These are phyloP conservation scores for Sebastiscus albofasciatus DNA, from an alignment of 2,797 vertebrate species.

Conservation along the genomic window DNA sequence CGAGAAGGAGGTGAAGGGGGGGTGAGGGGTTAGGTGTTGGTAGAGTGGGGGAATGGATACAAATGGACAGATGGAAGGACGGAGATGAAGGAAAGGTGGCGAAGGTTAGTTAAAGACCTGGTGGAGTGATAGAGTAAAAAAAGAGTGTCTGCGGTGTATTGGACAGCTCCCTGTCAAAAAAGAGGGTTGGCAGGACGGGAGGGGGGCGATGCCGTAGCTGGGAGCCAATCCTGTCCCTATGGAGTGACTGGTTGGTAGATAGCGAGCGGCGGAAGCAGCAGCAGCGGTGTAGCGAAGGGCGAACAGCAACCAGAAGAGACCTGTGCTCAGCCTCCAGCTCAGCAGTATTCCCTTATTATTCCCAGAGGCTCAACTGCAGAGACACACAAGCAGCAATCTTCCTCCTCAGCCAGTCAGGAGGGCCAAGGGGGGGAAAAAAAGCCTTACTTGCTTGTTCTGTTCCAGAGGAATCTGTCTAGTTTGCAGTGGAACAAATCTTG, in stretches of 20 bases:
- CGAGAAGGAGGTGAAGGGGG: conserved; percentile 33
- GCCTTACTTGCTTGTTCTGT: conserved; percentile 45
- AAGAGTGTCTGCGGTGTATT: conserved; percentile 58
- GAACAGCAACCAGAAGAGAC: conserved; percentile 58
- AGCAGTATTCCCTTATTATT: conserved; percentile 76
- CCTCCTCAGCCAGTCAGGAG: conserved; percentile 52
- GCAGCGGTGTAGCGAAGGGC: conserved; percentile 36
- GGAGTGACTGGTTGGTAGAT: conserved; percentile 36
- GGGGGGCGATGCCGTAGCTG: conserved; percentile 55
- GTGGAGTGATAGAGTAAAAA: conserved; percentile 54
- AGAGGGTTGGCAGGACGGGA: conserved; percentile 58
- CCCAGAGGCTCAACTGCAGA: conserved; percentile 70
- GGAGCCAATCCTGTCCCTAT: conserved; percentile 73
- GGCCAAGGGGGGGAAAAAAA: background rate
- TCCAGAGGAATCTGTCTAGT: conserved; percentile 49
- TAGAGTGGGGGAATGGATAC: conserved; percentile 78
- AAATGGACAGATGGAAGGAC: conserved; percentile 80
- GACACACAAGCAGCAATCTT: conserved; percentile 67
- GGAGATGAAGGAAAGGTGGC: conserved; percentile 85
- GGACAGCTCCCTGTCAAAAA: conserved; percentile 55
- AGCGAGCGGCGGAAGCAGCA: conserved; percentile 15
- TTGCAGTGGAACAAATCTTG: conserved; percentile 50
- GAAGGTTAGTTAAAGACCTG: conserved; percentile 88
- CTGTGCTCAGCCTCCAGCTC: conserved; percentile 75
- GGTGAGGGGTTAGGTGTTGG: conserved; percentile 34